These are phyloP conservation scores for Diadegma fenestrale DNA, from an alignment of 2,888 invertebrate species.

Conservation along the genomic window DNA sequence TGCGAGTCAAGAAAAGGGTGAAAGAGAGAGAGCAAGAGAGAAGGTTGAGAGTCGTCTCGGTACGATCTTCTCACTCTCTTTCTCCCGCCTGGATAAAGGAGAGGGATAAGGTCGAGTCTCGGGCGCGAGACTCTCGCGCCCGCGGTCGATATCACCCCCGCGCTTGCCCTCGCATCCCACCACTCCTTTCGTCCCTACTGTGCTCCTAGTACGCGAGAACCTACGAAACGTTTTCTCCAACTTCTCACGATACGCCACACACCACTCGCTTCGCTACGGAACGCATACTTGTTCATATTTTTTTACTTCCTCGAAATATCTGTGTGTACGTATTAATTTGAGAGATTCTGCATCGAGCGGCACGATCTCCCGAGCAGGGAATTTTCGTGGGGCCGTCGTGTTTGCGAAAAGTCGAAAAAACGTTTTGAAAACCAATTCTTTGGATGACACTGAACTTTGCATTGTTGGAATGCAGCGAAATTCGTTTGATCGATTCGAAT, in stretches of 20 bases:
- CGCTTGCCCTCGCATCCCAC: constrained; percentile 45
- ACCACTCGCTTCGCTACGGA: constrained; percentile 23
- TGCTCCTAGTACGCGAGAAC: constrained; percentile 9
- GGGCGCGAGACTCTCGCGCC: constrained; percentile 54
- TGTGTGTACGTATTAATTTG: not conserved
- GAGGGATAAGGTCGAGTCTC: constrained; percentile 47
- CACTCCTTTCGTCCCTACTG: constrained; percentile 4
- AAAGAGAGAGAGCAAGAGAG: constrained; percentile 29
- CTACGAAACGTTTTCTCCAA: constrained; percentile 25
- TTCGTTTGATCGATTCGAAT: too few relatives aligned
- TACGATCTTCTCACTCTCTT: constrained; percentile 34
- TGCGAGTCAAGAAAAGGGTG: constrained; percentile 36
- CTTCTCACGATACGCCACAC: constrained; percentile 15
- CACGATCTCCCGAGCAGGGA: not conserved
- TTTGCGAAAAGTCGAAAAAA: not conserved
- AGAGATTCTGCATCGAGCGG: constrained; percentile 6
- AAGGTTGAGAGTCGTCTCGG: constrained; percentile 46
- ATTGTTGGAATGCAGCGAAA: too few relatives aligned
- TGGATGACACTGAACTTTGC: too few relatives aligned
- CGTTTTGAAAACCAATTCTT: not conserved
- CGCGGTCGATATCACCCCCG: constrained; percentile 59
- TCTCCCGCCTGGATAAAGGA: constrained; percentile 19
- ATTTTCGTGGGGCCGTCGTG: not conserved
- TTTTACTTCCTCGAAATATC: not conserved
- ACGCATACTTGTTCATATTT: not conserved